Evolutionary conservation across 2,113 vertebrate genomes (phyloP), one percentile per base, ranked within the genome.

Genomic region (Sinocyclocheilus anshuiensis): DNA sequence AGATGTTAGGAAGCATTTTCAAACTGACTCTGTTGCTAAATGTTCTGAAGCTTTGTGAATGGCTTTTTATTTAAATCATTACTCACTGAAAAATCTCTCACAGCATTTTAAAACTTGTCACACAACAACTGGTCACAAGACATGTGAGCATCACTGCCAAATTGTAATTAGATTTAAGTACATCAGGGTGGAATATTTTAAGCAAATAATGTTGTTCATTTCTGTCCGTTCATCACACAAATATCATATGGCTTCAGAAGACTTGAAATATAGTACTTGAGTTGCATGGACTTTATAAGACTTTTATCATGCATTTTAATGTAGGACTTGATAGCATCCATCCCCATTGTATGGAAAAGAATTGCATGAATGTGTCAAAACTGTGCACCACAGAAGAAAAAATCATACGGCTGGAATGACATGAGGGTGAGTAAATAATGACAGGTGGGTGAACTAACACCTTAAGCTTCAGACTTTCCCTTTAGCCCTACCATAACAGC

Each of bases 361-460:
- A 42, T 22, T 5, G 67, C 67, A 71, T 71, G 7, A 71, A 8
- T 33, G 7, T 72, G 2, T n/a, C 26, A 42, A 48, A 50, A 48
- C 74, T 50, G n/a, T 48, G 74, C 15, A 9, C 39, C 39, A 16
- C 0, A 2, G 45, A 76, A 76, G 45, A 53, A 77, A 77, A 50
- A 16, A 20, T 42, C 4, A 22, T 16, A 50, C 13, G 3, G 22
- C 45, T 50, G 45, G 36, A 77, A 15, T 4, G n/a, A 77, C 74
- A 53, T 8, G 45, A 76, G 39, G 48, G 29, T 50, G 74, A 50
- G 74, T 77, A 53, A 77, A 77, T 77, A 53, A 77, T 77, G 74
- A 48, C 74, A 77, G 74, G 74, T 77, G 45, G 74, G 5, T 77
- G n/a, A 77, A 77, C 74, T 77, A 77, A 77, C 74, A 50, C 74